Evolutionary conservation across 1,140 invertebrate genomes (phyloP), one percentile per base, ranked within the genome.

Genomic region (Zelostemma sp.): DNA sequence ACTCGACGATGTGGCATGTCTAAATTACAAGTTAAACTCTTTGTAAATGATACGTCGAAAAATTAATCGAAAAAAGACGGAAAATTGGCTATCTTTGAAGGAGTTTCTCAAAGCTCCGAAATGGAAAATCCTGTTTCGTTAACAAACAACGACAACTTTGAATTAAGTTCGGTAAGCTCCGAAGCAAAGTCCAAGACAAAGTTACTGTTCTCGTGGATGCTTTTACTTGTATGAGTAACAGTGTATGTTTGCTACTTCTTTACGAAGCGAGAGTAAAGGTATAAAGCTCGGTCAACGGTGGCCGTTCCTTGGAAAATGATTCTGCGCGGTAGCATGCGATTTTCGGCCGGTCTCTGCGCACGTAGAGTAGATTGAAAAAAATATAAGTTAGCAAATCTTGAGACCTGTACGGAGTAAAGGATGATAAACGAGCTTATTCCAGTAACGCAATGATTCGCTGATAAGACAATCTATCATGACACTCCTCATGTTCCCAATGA

Each of bases 361-460:
- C 58, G 54, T 49, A 11, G 47, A 57, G 33, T 41, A 68, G 58
- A 61, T 68, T 68, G 54, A 54, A 62, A 62, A 68, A n/a, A n/a
- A n/a, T n/a, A 68, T 57, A 68, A 68, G 58, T 57, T 57, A 58
- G 65, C 45, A 58, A 61, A 55, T 59, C 57, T 35, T 1, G 65
- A 61, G 58, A 61, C 50, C 38, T 31, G 51, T 40, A 15, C 38
- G 43, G 53, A 33, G 12, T 31, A 25, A 14, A 17, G 35, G 21
- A 57, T 57, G 58, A 68, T 61, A 62, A 62, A 68, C 50, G 53
- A 58, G 18, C 31, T n/a, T 18, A 18, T 38, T 28, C 35, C 47
- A 60, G 61, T 67, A 67, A 67, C 56, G 55, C 58, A 67, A 56
- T 56, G 25, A 8, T 12, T 49, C 11, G 11, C 28, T 5, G 28